These are phyloP conservation scores for Archips xylosteana DNA, from an alignment of 2,888 invertebrate species.

Conservation along the genomic window DNA sequence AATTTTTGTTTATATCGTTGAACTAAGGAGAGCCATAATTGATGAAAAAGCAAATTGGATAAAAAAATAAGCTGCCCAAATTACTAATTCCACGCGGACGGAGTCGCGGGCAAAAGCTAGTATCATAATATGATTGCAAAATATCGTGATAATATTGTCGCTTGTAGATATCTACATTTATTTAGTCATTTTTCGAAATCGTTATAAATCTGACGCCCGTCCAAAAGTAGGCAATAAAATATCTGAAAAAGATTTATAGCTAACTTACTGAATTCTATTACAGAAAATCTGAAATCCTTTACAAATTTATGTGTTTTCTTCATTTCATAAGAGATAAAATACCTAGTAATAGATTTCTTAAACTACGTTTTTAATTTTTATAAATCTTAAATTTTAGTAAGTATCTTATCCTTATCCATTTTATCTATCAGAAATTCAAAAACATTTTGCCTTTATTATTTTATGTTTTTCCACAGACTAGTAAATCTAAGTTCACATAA, in stretches of 20 bases:
- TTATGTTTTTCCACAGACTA: not conserved
- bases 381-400: too few species aligned
- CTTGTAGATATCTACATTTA: not conserved
- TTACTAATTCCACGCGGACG: too few species aligned
- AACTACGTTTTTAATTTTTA: too few species aligned
- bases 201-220: constrained; percentile 9
- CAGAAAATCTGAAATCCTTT: constrained; percentile 20
- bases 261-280: constrained; percentile 22
- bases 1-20: too few species aligned
- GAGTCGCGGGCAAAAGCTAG: too few species aligned
- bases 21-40: too few species aligned
- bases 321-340: not conserved
- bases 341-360: too few species aligned
- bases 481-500: not conserved
- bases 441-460: not conserved
- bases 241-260: constrained; percentile 33
- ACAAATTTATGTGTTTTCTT: not conserved
- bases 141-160: too few species aligned
- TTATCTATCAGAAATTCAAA: not conserved
- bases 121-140: too few species aligned
- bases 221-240: constrained; percentile 16
- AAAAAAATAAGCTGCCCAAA: too few species aligned
- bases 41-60: too few species aligned
- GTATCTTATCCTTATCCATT: not conserved
- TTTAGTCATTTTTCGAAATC: constrained; percentile 22